Percentiles rank a stretch among this genome's conserved stretches.
Evolutionary conservation across 1,140 invertebrate genomes (phyloP).

Genomic region (Coptotermes formosanus): DNA sequence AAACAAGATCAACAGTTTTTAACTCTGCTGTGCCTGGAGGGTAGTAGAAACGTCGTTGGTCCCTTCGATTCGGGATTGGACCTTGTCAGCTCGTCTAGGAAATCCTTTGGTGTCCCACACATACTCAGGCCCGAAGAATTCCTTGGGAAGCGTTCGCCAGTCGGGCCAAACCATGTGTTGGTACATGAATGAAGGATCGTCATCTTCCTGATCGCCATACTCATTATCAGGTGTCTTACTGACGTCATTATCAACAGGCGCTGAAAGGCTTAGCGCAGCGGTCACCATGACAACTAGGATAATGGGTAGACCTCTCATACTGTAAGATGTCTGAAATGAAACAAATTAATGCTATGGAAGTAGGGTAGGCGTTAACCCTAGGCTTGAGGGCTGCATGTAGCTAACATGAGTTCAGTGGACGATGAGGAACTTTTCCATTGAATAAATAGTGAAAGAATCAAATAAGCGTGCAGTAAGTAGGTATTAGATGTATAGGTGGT

Average conservation of each 20-base stretch:
- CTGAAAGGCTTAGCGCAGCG: background rate
- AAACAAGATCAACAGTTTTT: too few relatives aligned
- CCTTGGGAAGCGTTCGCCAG: background rate
- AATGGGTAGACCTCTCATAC: background rate
- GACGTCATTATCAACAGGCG: background rate
- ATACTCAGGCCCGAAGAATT: background rate
- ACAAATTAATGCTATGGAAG: background rate
- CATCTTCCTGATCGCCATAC: too few relatives aligned
- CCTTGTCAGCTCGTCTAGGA: background rate
- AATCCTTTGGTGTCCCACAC: background rate
- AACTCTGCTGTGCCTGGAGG: background rate
- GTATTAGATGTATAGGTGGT: too few relatives aligned
- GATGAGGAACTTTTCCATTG: too few relatives aligned
- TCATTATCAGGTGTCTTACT: background rate
- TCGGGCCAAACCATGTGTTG: background rate
- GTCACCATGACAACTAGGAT: background rate
- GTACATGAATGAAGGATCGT: too few relatives aligned
- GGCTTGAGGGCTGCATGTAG: too few relatives aligned
- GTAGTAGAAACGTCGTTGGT: too few relatives aligned
- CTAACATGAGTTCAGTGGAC: too few relatives aligned
- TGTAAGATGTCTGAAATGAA: background rate
- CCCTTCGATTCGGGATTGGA: too few relatives aligned
- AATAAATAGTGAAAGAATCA: too few relatives aligned
- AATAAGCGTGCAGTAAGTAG: too few relatives aligned
- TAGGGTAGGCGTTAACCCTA: too few relatives aligned